Evolutionary conservation across 2,113 vertebrate genomes (phyloP).

Genomic region (Eclectus roratus): DNA sequence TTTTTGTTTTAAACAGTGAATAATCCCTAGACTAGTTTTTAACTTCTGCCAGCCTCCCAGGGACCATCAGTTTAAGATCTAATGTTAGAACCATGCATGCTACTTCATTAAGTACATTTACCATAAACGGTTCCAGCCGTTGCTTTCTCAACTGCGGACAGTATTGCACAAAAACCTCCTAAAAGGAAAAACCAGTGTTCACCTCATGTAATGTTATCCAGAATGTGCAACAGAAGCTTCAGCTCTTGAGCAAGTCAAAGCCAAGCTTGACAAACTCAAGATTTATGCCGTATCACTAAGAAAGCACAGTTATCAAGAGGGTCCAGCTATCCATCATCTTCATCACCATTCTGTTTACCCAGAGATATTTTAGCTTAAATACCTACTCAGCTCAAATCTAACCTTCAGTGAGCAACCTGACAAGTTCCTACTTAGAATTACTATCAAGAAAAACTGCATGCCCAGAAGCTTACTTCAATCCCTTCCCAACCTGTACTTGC

Average conservation of each 20-base stretch:
- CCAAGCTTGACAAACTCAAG: conserved; percentile 1
- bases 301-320: neutral
- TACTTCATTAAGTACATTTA: conserved; percentile 30
- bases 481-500: neutral
- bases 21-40: conserved; percentile 27
- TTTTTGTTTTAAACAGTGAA: conserved; percentile 17
- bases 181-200: neutral
- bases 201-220: neutral
- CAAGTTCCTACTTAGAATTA: neutral
- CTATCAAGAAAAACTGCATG: neutral
- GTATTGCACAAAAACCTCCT: neutral
- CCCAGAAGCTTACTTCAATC: neutral
- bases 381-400: neutral
- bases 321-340: neutral
- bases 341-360: neutral
- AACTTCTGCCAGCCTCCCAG: conserved; percentile 38
- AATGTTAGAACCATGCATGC: neutral
- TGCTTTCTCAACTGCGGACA: neutral
- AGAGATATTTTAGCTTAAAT: neutral
- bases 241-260: neutral
- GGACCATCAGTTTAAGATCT: conserved; percentile 26
- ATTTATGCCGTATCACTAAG: neutral
- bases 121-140: neutral
- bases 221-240: neutral
- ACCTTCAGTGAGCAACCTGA: neutral